phyloP scores from a whole-genome alignment of 1,140 invertebrate species.

The Paralvinella palmiformis region DNA sequence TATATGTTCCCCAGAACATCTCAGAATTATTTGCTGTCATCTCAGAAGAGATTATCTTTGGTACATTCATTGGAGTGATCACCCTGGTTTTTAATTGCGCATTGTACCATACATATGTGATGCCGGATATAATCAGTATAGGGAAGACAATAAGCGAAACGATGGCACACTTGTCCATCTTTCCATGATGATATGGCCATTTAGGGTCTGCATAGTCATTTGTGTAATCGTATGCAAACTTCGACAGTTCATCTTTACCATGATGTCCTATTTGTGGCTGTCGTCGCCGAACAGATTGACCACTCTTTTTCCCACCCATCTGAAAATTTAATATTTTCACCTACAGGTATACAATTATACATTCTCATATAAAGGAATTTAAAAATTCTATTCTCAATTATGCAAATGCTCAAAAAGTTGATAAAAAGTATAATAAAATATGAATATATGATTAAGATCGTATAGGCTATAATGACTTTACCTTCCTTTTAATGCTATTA shows the following conservation, averaged over 20 bases:
- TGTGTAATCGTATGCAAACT: constrained; percentile 4
- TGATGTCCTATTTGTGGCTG: background rate
- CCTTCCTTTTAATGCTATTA: too few relatives aligned
- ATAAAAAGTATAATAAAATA: too few relatives aligned
- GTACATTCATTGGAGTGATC: constrained; percentile 73
- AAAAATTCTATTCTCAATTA: too few relatives aligned
- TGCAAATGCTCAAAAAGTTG: too few relatives aligned
- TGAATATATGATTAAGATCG: too few relatives aligned
- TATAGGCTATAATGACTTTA: too few relatives aligned
- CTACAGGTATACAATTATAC: too few relatives aligned
- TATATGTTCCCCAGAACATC: constrained; percentile 87
- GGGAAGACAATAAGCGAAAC: constrained; percentile 6
- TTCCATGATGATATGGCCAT: constrained; percentile 6
- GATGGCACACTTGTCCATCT: constrained; percentile 11
- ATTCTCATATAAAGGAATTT: too few relatives aligned
- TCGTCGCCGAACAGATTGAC: background rate
- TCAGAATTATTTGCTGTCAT: constrained; percentile 63
- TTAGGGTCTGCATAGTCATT: constrained; percentile 11
- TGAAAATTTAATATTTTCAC: too few relatives aligned
- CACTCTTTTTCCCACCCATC: too few relatives aligned
- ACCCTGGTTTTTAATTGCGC: constrained; percentile 81
- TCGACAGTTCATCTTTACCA: background rate
- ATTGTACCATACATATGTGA: constrained; percentile 64
- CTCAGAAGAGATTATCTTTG: constrained; percentile 63
- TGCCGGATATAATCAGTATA: background rate